phyloP scores from a whole-genome alignment of 2,113 vertebrate species.

The Mesitornis unicolor region DNA sequence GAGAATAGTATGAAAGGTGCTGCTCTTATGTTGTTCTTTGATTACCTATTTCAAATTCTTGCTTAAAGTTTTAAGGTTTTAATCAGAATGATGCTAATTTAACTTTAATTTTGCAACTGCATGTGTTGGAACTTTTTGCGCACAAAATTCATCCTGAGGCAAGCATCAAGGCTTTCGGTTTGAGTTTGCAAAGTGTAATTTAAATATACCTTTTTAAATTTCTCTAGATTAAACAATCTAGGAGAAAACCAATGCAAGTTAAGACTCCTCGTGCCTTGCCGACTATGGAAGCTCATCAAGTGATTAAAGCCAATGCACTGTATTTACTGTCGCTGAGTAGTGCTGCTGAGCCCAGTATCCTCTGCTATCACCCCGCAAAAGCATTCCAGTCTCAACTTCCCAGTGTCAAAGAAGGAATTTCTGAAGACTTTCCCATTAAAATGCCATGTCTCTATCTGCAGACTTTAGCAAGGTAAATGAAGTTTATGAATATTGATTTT shows the following conservation, averaged over 20 bases:
- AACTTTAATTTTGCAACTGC: neutral
- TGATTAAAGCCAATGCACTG: conserved; percentile 94
- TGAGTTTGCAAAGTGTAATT: too few relatives aligned
- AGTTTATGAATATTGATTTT: neutral
- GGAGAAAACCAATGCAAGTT: conserved; percentile 94
- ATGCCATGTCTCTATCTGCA: conserved; percentile 97
- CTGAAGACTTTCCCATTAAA: conserved; percentile 93
- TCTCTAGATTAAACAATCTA: conserved; percentile 91
- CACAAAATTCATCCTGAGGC: too few relatives aligned
- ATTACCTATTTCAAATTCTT: neutral
- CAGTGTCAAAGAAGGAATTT: conserved; percentile 94
- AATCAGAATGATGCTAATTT: neutral
- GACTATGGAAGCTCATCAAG: conserved; percentile 98
- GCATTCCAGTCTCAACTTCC: conserved; percentile 92
- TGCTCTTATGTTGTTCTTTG: neutral
- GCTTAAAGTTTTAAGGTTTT: neutral
- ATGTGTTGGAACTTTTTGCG: neutral
- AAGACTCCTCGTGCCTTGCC: conserved; percentile 94
- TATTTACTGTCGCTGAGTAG: conserved; percentile 96
- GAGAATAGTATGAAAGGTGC: neutral
- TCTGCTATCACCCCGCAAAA: conserved; percentile 92
- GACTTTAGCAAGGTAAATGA: conserved; percentile 87
- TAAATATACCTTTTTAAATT: neutral
- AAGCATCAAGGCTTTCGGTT: too few relatives aligned
- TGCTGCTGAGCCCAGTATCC: conserved; percentile 91